Conservation (phyloP, 2,113 vertebrate genomes). For the Malurus melanocephalus region DNA sequence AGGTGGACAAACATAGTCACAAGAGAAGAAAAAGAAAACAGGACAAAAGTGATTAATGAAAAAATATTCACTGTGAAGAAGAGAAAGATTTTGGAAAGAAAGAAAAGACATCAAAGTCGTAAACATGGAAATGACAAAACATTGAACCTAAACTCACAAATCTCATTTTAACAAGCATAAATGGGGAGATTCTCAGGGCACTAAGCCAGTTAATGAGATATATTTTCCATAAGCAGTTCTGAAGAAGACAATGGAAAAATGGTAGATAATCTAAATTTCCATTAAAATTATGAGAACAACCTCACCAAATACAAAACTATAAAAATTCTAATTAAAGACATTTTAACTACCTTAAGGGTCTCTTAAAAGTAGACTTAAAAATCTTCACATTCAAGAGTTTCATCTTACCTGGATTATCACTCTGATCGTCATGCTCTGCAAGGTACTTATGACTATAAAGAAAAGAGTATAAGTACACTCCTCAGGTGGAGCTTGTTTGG, state of each 20-base stretch:
- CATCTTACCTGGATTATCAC: constrained; percentile 29
- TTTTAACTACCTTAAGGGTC: not conserved
- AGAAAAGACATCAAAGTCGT: not conserved
- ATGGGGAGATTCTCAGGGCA: not conserved
- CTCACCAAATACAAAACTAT: not conserved
- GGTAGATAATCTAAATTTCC: not conserved
- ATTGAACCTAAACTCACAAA: not conserved
- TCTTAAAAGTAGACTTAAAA: constrained; percentile 13
- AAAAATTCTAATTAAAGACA: not conserved
- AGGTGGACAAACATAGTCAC: not conserved
- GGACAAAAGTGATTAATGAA: not conserved
- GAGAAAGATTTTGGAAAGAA: not conserved
- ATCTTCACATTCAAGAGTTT: constrained; percentile 12
- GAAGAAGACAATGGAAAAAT: not conserved
- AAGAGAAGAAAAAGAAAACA: not conserved
- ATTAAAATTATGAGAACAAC: not conserved
- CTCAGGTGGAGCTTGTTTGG: not conserved
- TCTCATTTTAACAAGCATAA: not conserved
- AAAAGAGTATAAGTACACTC: not conserved
- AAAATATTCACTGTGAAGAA: not conserved
- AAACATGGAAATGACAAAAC: not conserved
- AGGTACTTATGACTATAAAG: constrained; percentile 17
- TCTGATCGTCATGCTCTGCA: constrained; percentile 5
- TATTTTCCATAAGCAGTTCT: not conserved
- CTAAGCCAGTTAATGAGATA: constrained; percentile 5